Base-by-base conservation (phyloP, 2,113 vertebrate genomes). In the Carassius carassius region DNA sequence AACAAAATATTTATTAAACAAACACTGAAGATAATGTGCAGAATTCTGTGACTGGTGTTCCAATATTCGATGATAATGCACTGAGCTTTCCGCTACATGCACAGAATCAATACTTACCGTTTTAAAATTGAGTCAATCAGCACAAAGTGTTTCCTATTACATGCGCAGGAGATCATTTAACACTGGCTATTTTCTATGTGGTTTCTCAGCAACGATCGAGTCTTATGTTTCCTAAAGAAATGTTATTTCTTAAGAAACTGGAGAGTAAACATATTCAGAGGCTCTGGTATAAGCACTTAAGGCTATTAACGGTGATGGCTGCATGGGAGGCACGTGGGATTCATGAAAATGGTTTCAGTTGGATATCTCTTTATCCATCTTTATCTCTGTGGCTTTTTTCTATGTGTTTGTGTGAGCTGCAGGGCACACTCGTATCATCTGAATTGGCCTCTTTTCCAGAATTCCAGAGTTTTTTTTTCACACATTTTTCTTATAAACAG, bases 221-320 rank as follows among this genome's bases (percentile, higher is more conserved):
- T 44, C 19, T 63, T 35, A 35, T 17, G 6, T 58, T 58, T 58
- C 29, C 29, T 78, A n/a, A 58, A 78, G 32, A 41, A 60, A 56
- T 35, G 10, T 12, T 25, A 49, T 21, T 58, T 35, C 29, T 21
- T 77, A 6, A 32, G 9, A 58, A 56, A 23, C 51, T 56, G 25
- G 6, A 75, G n/a, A 75, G 44, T 75, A 75, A 75, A 75, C 37
- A 74, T 19, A 56, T 77, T 76, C 25, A 60, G 51, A 41, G 54
- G 54, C 35, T 37, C 21, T 41, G 32, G 35, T 54, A 41, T 78
- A 23, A 60, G 54, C 32, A 60, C 32, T 78, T 78, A 23, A 62
- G 56, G 56, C 76, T 62, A n/a, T 78, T 37, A 41, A 35, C 2
- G 32, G 3, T 60, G 13, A 78, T 17, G 56, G 32, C 21, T 78